Percentiles rank a stretch among this genome's conserved stretches.
These are phyloP conservation scores for Melopsittacus undulatus DNA, from an alignment of 2,797 vertebrate genomes.

Conservation along the genomic window DNA sequence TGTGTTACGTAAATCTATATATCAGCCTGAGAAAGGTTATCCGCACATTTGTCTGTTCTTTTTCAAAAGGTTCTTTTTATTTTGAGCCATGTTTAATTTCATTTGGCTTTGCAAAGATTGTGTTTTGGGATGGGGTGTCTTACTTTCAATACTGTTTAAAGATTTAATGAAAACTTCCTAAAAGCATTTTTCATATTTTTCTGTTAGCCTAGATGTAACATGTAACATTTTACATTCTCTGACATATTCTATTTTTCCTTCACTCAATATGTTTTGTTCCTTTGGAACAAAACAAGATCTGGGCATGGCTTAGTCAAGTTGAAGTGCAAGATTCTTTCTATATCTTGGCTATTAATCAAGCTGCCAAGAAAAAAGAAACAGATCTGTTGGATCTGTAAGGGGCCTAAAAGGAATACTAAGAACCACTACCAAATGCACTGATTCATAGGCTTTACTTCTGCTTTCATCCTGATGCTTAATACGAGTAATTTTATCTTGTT, in stretches of 20 bases:
- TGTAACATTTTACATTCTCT: not conserved
- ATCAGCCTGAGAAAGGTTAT: not conserved
- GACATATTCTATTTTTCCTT: not conserved
- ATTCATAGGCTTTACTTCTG: conserved; percentile 18
- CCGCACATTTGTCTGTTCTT: not conserved
- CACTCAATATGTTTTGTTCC: not conserved
- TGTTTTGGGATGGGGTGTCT: not conserved
- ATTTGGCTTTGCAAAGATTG: not conserved
- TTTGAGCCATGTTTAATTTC: not conserved
- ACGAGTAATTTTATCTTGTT: conserved; percentile 11
- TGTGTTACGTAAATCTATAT: conserved; percentile 25
- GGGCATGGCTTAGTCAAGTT: not conserved
- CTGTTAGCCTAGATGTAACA: not conserved
- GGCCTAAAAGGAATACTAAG: not conserved
- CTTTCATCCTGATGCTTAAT: conserved; percentile 36
- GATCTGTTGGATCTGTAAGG: not conserved
- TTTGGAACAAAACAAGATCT: not conserved
- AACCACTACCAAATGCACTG: not conserved
- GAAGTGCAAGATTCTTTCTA: not conserved
- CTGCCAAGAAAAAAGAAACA: not conserved
- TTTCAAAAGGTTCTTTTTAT: not conserved
- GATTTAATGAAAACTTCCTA: not conserved
- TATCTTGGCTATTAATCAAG: not conserved
- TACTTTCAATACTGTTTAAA: not conserved
- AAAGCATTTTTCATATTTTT: not conserved